Conservation (phyloP, 2,113 vertebrate species). For the Lepisosteus osseus region DNA sequence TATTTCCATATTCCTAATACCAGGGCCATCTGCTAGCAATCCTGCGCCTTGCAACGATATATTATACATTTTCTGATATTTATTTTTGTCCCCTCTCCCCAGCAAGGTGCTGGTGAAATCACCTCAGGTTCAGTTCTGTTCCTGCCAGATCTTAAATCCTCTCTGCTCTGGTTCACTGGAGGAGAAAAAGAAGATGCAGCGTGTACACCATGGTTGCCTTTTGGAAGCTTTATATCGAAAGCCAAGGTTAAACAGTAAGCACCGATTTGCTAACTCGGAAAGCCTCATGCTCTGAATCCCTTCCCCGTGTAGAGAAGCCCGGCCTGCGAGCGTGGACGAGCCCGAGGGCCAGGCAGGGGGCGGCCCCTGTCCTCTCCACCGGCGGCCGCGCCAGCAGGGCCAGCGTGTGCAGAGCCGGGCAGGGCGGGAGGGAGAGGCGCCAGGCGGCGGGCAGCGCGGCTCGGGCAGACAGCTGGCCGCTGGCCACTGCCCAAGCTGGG, state of each 20-base stretch:
- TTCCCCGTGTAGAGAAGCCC: too few relatives aligned
- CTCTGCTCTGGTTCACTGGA: too few relatives aligned
- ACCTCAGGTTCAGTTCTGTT: too few relatives aligned
- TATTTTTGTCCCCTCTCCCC: not conserved
- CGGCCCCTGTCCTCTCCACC: not conserved
- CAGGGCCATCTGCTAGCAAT: slow-evolving; percentile 76
- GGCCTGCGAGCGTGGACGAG: not conserved
- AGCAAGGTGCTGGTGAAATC: not conserved
- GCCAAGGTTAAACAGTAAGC: too few relatives aligned
- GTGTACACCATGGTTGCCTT: too few relatives aligned
- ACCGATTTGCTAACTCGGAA: not conserved
- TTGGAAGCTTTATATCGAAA: too few relatives aligned
- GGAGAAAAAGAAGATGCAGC: too few relatives aligned
- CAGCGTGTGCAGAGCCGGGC: slow-evolving; percentile 1
- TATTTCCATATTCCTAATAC: slow-evolving; percentile 78
- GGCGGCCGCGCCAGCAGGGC: not conserved
- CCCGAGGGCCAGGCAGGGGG: not conserved
- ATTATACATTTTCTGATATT: not conserved
- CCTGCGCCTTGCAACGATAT: slow-evolving; percentile 42
- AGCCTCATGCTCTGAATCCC: not conserved
- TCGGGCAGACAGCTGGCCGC: slow-evolving; percentile 12
- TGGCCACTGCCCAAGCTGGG: not conserved
- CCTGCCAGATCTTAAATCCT: too few relatives aligned
- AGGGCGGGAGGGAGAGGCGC: not conserved
- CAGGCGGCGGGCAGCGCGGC: not conserved